Base-by-base conservation (phyloP, 2,113 vertebrate genomes). In the Nettapus auritus region DNA sequence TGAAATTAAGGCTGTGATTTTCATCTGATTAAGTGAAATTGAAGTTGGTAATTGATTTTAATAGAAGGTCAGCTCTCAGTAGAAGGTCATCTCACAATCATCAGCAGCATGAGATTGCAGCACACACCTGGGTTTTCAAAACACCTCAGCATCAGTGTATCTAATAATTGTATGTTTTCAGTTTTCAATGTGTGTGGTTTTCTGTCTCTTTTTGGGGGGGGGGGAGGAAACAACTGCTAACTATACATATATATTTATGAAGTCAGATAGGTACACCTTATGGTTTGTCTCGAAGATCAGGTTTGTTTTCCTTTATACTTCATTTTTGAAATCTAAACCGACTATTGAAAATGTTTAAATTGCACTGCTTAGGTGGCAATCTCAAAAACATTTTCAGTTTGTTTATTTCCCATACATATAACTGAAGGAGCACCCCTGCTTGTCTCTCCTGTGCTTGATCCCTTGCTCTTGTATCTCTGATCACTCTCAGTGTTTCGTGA, bases 1-100 rank as follows among this genome's bases (percentile, higher is more conserved):
- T 84, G 26, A 68, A 82, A 87, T 69, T 74, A 63, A 71, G 86
- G 62, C 67, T 69, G n/a, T 63, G 66, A 10, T 69, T 89, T 36
- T 69, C 28, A 69, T 76, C 62, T 90, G 70, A 68, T 87, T 53
- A 87, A 57, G 50, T 73, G 70, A 91, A 87, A 44, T 40, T 53
- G 48, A 77, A 66, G n/a, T 11, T 69, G 38, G 55, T 46, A 68
- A 73, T 77, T 74, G 28, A 83, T 94, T 89, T 91, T 22, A 33
- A 16, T 60, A 42, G 75, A 75, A 70, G 3, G 20, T 82, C 59
- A 84, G 48, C 13, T 63, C 31, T 68, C 70, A n/a, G 5, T 9
- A 2, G 42, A 74, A 11, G 66, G 33, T 76, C 40, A 28, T 57
- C 26, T 64, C 9, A 14, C n/a, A 59, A 34, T 82, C 71, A 62